A percentile compares a stretch with the other conserved stretches of the same genome.
Evolutionary conservation across 2,113 vertebrate genomes (phyloP).

Genomic region (Rhegmatorhina hoffmannsi): DNA sequence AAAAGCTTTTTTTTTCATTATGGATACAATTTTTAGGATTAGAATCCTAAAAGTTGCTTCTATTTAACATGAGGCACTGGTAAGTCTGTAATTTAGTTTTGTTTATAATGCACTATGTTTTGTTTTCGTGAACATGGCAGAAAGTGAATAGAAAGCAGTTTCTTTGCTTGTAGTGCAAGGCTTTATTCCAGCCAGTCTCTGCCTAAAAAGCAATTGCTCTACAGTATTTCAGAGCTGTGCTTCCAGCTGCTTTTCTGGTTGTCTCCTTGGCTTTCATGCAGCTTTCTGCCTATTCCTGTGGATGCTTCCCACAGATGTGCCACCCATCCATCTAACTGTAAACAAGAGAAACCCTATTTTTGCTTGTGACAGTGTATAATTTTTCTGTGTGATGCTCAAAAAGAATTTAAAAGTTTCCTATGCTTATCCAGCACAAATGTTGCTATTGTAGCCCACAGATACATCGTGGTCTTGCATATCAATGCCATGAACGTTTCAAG

Average conservation of each 20-base stretch:
- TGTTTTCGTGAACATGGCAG: not conserved
- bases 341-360: not conserved
- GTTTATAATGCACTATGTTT: not conserved
- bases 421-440: not conserved
- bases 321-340: not conserved
- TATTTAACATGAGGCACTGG: not conserved
- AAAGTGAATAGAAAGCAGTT: constrained; percentile 20
- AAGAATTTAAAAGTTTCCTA: not conserved
- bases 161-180: not conserved
- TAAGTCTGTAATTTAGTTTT: not conserved
- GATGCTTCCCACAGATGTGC: not conserved
- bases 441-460: not conserved
- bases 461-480: not conserved
- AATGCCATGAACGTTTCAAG: not conserved
- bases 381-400: not conserved
- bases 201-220: constrained; percentile 20
- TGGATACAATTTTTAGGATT: not conserved
- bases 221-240: not conserved
- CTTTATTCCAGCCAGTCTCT: constrained; percentile 12
- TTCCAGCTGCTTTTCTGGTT: constrained; percentile 47
- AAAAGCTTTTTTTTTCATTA: not conserved
- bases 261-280: not conserved
- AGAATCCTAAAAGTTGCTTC: not conserved
- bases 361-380: not conserved
- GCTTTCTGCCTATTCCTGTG: not conserved